Evolutionary conservation across 2,797 vertebrate genomes (phyloP).

Genomic region (Cuniculus paca): DNA sequence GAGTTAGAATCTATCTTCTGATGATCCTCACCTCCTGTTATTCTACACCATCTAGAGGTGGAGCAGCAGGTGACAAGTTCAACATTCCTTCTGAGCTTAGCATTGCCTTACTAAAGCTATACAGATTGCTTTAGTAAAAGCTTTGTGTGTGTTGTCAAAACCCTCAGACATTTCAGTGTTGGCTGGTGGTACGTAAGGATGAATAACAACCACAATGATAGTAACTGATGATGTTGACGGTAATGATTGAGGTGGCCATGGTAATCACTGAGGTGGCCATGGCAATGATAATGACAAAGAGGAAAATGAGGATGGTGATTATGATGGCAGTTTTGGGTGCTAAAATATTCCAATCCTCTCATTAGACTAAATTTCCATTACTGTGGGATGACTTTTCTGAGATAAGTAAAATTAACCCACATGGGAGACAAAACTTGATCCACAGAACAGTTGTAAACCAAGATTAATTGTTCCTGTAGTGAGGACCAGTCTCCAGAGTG

Average conservation of each 20-base stretch:
- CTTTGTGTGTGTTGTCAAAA: not conserved
- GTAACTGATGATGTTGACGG: not conserved
- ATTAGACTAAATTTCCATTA: not conserved
- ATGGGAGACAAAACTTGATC: not conserved
- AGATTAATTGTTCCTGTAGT: constrained; percentile 49
- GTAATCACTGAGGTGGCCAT: not conserved
- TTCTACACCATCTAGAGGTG: not conserved
- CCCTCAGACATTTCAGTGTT: not conserved
- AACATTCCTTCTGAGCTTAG: not conserved
- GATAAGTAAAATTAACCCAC: constrained; percentile 24
- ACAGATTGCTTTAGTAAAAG: not conserved
- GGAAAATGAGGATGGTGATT: not conserved
- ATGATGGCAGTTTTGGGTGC: not conserved
- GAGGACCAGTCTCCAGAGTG: not conserved
- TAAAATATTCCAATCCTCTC: not conserved
- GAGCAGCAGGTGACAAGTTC: not conserved
- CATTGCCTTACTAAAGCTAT: not conserved
- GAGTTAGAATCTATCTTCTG: not conserved
- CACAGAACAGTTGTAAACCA: not conserved
- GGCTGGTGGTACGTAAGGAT: not conserved
- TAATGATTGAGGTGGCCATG: not conserved
- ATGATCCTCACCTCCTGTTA: not conserved
- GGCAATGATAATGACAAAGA: not conserved
- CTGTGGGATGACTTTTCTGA: not conserved
- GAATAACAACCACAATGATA: not conserved